Conservation (phyloP, 2,113 vertebrate species). For the Corythornis vintsioides region DNA sequence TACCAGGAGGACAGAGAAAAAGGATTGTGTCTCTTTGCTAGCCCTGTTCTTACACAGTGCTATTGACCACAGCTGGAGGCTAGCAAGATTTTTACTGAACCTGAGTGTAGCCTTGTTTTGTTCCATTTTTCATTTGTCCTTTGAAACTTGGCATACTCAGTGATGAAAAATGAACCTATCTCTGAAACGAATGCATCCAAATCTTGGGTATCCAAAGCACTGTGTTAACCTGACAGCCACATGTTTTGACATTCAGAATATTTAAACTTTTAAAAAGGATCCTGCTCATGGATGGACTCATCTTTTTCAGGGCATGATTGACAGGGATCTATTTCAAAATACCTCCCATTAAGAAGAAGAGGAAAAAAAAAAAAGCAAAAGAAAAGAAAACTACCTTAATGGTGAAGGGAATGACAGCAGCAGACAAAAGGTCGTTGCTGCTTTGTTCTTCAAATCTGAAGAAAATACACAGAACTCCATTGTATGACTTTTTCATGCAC, state of each 20-base stretch:
- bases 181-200: background rate
- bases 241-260: background rate
- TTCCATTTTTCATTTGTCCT: background rate
- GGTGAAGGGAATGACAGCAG: conserved; percentile 50
- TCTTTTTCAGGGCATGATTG: conserved; percentile 30
- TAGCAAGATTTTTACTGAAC: background rate
- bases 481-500: conserved; percentile 57
- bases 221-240: background rate
- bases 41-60: background rate
- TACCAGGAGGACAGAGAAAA: background rate
- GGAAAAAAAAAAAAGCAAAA: background rate
- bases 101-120: background rate
- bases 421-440: conserved; percentile 40
- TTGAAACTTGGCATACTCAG: background rate
- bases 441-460: conserved; percentile 65
- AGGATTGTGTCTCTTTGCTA: background rate
- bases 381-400: conserved; percentile 44
- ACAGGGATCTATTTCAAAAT: conserved; percentile 35
- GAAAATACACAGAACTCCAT: conserved; percentile 64
- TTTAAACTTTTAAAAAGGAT: background rate
- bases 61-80: background rate
- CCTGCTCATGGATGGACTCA: background rate
- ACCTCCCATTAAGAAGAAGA: background rate
- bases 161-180: background rate
- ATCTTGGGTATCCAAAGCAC: background rate